Percentiles rank a stretch among this genome's conserved stretches.
Conservation (phyloP, 2,888 invertebrate species). For the Amaurobius ferox region DNA sequence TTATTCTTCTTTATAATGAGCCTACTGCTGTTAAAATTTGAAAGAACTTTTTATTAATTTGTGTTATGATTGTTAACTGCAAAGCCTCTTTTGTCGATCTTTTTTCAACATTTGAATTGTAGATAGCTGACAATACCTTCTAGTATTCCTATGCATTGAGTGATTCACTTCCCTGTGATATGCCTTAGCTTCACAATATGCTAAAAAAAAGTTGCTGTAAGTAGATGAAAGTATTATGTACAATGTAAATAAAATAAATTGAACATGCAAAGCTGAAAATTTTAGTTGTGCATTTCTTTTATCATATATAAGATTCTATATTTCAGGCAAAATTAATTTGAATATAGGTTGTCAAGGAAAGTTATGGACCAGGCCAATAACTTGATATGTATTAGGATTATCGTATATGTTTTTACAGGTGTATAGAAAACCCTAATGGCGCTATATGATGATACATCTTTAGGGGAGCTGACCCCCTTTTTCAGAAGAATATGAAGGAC, state of each 20-base stretch:
- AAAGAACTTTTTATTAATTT: not conserved
- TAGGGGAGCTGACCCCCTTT: too few species aligned
- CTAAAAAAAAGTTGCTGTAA: constrained; percentile 39
- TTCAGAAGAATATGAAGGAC: too few species aligned
- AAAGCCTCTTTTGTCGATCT: not conserved
- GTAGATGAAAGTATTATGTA: constrained; percentile 53
- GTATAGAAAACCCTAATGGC: too few species aligned
- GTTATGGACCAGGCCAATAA: too few species aligned
- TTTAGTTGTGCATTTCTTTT: too few species aligned
- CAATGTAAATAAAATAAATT: constrained; percentile 50
- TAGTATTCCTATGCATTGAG: constrained; percentile 69
- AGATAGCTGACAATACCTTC: constrained; percentile 20
- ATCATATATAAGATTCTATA: too few species aligned
- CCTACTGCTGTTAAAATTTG: not conserved
- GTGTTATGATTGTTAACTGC: not conserved
- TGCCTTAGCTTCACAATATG: constrained; percentile 68
- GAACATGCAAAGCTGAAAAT: too few species aligned
- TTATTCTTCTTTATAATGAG: not conserved
- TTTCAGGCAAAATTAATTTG: too few species aligned
- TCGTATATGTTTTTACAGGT: too few species aligned
- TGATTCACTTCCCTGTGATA: constrained; percentile 70
- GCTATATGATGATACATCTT: too few species aligned
- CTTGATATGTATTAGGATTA: too few species aligned
- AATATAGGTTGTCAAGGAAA: too few species aligned
- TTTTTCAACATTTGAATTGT: constrained; percentile 1